Evolutionary conservation across 2,113 vertebrate genomes (phyloP), one percentile per base, ranked within the genome.

Genomic region (Glaucomys volans): DNA sequence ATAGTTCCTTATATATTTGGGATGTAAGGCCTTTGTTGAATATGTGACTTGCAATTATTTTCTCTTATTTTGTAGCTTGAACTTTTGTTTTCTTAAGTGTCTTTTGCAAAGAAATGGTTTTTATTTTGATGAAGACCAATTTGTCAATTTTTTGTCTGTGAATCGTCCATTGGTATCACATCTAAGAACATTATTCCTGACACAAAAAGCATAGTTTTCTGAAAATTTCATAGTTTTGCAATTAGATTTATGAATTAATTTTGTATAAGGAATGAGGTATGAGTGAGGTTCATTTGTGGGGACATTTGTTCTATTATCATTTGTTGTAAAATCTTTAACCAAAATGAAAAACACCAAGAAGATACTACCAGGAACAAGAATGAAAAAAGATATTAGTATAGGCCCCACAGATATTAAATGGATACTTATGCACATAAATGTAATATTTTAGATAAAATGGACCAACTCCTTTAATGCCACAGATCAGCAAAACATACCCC

Each of bases 321-420:
- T 79, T 94, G 30, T 54, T 67, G 17, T 54, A 92, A 92, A 81
- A 71, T 20, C 11, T 95, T n/a, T 90, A 72, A 77, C 11, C 11
- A 64, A 47, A 82, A 20, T 71, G 50, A 90, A 81, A 71, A 90
- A 37, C 74, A 66, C 7, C 22, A 32, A 85, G 50, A 87, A 77
- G 62, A 90, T 12, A 52, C 35, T 47, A 18, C 28, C 52, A 66
- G 32, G 81, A 80, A 54, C 2, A 88, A 67, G 20, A 81, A 80
- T 75, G 12, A 75, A 67, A 74, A 79, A 8, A 26, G 8, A 13
- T 82, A 24, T 74, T 52, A 76, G 30, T 18, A 74, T 1, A 67
- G 20, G 42, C 10, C 17, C 28, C 26, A 69, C 18, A 67, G 44
- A 54, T 2, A 66, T 54, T 71, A 54, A 83, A 72, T 44, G 64